phyloP scores from a whole-genome alignment of 2,888 invertebrate genomes.

The Zaprionus bogoriensis region DNA sequence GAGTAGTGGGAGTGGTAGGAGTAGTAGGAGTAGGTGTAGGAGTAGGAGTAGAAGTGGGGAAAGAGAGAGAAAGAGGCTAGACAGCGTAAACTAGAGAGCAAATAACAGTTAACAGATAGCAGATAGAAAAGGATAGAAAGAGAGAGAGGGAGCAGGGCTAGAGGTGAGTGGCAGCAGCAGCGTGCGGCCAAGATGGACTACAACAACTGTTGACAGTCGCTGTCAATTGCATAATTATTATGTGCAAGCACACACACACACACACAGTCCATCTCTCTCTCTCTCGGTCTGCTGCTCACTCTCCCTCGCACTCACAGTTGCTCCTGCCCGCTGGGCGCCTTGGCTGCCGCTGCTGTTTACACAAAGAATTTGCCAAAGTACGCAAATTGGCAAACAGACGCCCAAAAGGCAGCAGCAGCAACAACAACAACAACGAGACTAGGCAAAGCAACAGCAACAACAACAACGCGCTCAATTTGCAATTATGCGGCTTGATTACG shows the following conservation, averaged over 20 bases:
- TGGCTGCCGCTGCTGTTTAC: constrained; percentile 27
- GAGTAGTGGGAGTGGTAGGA: too few species aligned
- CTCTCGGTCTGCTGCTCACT: too few species aligned
- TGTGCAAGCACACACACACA: constrained; percentile 24
- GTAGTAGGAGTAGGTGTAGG: too few species aligned
- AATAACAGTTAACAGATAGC: too few species aligned
- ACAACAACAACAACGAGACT: constrained; percentile 1
- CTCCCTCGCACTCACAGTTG: background rate
- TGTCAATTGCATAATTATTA: constrained; percentile 69
- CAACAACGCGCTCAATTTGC: constrained; percentile 42
- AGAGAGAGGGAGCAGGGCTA: background rate
- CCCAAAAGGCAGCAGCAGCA: constrained; percentile 3
- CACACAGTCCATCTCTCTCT: too few species aligned
- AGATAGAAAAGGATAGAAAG: background rate
- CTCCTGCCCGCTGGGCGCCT: background rate
- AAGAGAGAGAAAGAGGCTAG: too few species aligned
- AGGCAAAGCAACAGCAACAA: background rate
- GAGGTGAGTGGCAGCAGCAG: background rate
- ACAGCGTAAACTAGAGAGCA: too few species aligned
- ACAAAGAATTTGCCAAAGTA: constrained; percentile 58
- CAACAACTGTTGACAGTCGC: constrained; percentile 1
- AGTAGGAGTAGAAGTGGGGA: too few species aligned
- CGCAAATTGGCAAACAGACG: constrained; percentile 69
- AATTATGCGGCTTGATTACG: constrained; percentile 64
- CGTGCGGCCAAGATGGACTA: background rate